Evolutionary conservation across 2,797 vertebrate genomes (phyloP).

Genomic region (Chaunax sp.): DNA sequence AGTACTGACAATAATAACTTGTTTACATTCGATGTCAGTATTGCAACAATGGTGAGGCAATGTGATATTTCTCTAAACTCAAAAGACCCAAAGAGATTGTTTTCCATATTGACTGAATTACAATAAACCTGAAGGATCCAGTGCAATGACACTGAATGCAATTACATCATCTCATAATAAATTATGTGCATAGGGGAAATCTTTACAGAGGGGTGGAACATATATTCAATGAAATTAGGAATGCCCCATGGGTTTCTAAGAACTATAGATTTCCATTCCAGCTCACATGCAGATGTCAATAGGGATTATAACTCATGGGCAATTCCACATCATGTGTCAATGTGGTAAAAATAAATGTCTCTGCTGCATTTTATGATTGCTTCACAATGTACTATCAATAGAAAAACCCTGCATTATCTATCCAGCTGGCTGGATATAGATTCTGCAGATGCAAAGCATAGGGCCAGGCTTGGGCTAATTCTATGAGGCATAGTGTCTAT

Average conservation of each 20-base stretch:
- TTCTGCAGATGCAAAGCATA: conserved; percentile 55
- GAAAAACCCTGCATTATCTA: conserved; percentile 36
- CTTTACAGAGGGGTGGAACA: conserved; percentile 3
- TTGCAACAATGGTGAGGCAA: conserved; percentile 14
- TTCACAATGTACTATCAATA: conserved; percentile 9
- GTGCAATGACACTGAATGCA: conserved; percentile 33
- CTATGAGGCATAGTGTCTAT: conserved; percentile 68
- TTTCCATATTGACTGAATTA: conserved; percentile 26
- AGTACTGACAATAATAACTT: conserved; percentile 2
- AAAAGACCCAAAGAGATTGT: conserved; percentile 1
- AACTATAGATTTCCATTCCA: conserved; percentile 48
- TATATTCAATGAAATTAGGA: conserved; percentile 32
- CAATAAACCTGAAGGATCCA: conserved; percentile 27
- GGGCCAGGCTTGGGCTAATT: conserved; percentile 39
- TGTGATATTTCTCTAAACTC: not conserved
- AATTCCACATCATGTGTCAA: conserved; percentile 31
- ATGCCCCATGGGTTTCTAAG: conserved; percentile 25
- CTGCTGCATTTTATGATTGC: conserved; percentile 22
- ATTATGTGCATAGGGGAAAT: conserved; percentile 29
- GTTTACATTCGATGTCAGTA: conserved; percentile 18
- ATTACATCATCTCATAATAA: conserved; percentile 47
- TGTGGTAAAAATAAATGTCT: conserved; percentile 12
- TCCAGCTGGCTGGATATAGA: conserved; percentile 28
- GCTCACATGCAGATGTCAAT: conserved; percentile 26
- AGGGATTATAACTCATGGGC: conserved; percentile 29